phyloP scores from a whole-genome alignment of 2,888 invertebrate species.

The Cyclophora albipunctata region DNA sequence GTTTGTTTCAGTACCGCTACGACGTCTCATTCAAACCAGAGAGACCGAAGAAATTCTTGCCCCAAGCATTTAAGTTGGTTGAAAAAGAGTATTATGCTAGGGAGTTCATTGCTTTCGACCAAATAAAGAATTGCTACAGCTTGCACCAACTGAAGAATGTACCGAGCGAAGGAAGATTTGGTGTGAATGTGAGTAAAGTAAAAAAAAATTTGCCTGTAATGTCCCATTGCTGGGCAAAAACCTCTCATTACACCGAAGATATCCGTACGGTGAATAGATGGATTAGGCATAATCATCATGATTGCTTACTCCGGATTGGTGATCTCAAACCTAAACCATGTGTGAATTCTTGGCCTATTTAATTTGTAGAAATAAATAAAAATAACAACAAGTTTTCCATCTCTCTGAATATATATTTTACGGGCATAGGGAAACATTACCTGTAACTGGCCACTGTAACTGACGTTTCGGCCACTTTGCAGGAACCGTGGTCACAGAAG shows the following conservation, averaged over 20 bases:
- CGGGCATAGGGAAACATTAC: too few species aligned
- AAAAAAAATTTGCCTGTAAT: too few species aligned
- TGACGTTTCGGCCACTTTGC: background rate
- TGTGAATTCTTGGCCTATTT: background rate
- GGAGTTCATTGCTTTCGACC: constrained; percentile 81
- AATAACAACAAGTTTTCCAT: too few species aligned
- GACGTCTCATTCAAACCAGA: constrained; percentile 85
- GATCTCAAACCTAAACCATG: background rate
- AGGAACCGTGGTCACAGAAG: background rate
- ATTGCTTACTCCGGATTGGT: too few species aligned
- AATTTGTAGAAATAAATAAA: too few species aligned
- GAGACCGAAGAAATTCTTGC: constrained; percentile 78
- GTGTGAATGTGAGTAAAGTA: constrained; percentile 31
- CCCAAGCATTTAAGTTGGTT: constrained; percentile 58
- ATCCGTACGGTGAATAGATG: too few species aligned
- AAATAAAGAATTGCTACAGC: constrained; percentile 79
- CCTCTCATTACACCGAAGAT: too few species aligned
- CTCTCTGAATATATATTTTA: too few species aligned
- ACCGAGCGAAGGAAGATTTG: constrained; percentile 29
- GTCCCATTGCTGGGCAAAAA: too few species aligned
- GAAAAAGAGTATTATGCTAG: constrained; percentile 45
- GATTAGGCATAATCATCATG: too few species aligned
- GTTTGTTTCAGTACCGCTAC: constrained; percentile 80
- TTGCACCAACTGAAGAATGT: constrained; percentile 55
- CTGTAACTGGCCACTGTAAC: too few species aligned